Evolutionary conservation across 1,140 invertebrate species (phyloP), one percentile per base, ranked within the genome.

Genomic region (Lordiphosa stackelbergi): DNA sequence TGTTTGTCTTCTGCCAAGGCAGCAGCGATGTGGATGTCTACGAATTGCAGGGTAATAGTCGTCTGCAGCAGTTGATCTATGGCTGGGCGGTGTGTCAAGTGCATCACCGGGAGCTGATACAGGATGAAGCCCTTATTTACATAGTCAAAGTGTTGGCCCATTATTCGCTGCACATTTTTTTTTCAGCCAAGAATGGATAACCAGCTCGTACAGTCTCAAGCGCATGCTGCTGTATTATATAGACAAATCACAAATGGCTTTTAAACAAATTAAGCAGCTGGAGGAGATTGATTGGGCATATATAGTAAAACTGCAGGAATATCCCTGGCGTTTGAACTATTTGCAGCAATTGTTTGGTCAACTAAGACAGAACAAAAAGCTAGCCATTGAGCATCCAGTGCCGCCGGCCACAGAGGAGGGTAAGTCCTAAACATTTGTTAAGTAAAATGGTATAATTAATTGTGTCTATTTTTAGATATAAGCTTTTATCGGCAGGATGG

Each of bases 141-240:
- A 61, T 85, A 2, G 51, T 66, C n/a, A 69, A 55, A 13, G 55
- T 78, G 19, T 46, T 86, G 34, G 58, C 69, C 1, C 73, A 85
- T 10, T 72, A 85, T 43, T 69, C 85, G 5, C 37, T 86, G 46
- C 73, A 75, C 12, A 12, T 86, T 38, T 71, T 58, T 71, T 58
- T 68, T 85, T 86, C 11, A 78, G 85, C 34, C 73, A 83, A 37
- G 85, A 86, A 41, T 86, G 85, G 85, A 61, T 41, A 0, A 53
- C 45, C 8, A 75, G 85, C 45, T 66, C 66, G 2, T 40, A 64
- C 1, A 65, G 53, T 5, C 62, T 69, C 0, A 71, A 63, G 24
- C 47, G 52, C 13, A 66, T 69, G 38, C 34, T 86, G 3, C 24
- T 86, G 0, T 63, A 68, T 31, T 69, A 60, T 22, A 22, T 86